Percentiles rank a stretch among this genome's conserved stretches.
Evolutionary conservation across 2,797 vertebrate genomes (phyloP).

Genomic region (Triplophysa yarkandensis): DNA sequence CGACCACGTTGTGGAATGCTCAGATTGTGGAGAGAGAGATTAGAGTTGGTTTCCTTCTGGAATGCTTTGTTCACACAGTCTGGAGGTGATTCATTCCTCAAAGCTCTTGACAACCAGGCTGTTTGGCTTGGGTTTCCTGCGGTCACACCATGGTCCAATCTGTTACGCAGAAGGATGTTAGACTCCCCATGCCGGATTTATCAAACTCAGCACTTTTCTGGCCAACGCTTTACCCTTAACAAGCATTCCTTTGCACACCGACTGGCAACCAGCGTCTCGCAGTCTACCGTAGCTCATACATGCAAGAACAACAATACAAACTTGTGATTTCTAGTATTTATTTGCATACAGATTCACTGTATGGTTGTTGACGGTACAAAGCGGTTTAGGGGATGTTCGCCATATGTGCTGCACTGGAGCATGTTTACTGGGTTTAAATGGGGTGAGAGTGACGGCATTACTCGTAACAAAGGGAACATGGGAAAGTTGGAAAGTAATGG

Average conservation of each 20-base stretch:
- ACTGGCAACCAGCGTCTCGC: background rate
- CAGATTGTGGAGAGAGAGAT: background rate
- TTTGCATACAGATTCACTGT: no score
- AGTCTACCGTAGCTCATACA: no score
- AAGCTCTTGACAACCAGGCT: slow-evolving; percentile 38
- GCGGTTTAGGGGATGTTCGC: background rate
- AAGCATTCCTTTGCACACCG: background rate
- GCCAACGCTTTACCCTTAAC: slow-evolving; percentile 6
- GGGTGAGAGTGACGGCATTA: slow-evolving; percentile 19
- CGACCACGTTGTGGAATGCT: slow-evolving; percentile 30
- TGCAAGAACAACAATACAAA: background rate
- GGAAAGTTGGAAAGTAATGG: background rate
- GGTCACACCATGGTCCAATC: slow-evolving; percentile 8
- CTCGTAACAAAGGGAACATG: background rate
- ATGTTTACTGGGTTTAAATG: slow-evolving; percentile 23
- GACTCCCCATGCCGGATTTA: slow-evolving; percentile 16
- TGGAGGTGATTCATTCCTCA: slow-evolving; percentile 20
- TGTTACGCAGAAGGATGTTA: slow-evolving; percentile 19
- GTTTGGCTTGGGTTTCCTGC: slow-evolving; percentile 26
- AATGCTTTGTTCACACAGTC: background rate
- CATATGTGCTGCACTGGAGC: background rate
- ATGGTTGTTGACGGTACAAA: background rate
- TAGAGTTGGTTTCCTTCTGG: background rate
- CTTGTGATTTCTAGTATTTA: no score
- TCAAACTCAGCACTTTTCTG: slow-evolving; percentile 23